Evolutionary conservation across 2,113 vertebrate species (phyloP).

Genomic region (Chloropsis cyanopogon): DNA sequence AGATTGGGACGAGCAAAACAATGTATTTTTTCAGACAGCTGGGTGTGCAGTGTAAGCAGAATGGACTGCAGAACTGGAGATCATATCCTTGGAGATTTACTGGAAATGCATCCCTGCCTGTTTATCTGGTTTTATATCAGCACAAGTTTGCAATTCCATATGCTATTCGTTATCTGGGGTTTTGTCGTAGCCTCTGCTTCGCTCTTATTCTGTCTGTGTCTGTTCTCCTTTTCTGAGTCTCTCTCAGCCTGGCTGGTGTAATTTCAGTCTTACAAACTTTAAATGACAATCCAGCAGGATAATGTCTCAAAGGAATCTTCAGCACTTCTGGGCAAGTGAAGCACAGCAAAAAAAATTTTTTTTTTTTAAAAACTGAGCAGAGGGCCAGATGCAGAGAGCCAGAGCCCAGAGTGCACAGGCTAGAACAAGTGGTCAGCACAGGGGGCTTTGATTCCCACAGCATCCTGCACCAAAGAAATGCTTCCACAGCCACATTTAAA

Average conservation of each 20-base stretch:
- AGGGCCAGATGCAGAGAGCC: background rate
- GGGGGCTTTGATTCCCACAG: background rate
- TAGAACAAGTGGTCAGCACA: background rate
- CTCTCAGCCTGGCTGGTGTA: background rate
- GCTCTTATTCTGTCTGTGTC: background rate
- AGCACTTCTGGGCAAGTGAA: background rate
- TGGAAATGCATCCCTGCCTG: background rate
- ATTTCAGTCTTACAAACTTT: background rate
- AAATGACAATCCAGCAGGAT: conserved; percentile 4
- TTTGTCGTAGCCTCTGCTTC: background rate
- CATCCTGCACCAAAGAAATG: background rate
- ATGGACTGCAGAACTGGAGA: background rate
- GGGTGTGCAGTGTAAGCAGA: background rate
- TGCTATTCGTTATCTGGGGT: background rate
- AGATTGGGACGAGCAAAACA: background rate
- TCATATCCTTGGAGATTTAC: background rate
- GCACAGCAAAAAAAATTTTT: background rate
- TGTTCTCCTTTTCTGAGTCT: background rate
- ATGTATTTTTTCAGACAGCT: background rate
- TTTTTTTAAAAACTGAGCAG: background rate
- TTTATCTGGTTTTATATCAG: conserved; percentile 1
- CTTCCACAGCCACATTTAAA: background rate
- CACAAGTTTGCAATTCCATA: background rate
- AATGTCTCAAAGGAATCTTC: background rate
- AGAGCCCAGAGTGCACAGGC: background rate